Evolutionary conservation across 2,797 vertebrate genomes (phyloP), one percentile per base, ranked within the genome.

Genomic region (Syndactyla subalaris): DNA sequence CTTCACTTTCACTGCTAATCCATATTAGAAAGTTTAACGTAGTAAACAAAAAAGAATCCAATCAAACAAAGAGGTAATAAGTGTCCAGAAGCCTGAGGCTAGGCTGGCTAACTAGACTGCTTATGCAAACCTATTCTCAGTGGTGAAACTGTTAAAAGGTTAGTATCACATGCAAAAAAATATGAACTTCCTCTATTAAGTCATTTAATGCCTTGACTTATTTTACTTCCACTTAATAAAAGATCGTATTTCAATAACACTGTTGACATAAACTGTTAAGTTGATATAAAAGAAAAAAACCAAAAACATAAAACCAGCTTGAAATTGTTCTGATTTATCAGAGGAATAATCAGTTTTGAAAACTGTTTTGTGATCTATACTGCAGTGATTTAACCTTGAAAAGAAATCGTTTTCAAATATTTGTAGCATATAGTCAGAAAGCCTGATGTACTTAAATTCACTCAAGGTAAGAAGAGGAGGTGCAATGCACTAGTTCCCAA

Each of bases 21-120:
- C 34, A 54, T 94, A 87, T 67, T 65, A 90, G 51, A 93, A 90
- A 74, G 30, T 59, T 91, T 85, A 95, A 85, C 36, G 30, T 76
- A 36, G 65, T 92, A 75, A 96, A 94, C 66, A 92, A 86, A 93
- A 61, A 9, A 74, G 90, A 94, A 67, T 66, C 18, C 30, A 86
- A 66, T 74, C 51, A 83, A 74, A 59, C 2, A 71, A 74, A 48
- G 21, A 73, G 16, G 51, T 88, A 84, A 29, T 39, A 55, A 41
- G 21, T 48, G 45, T 55, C 57, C 63, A 45, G 63, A 55, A 89
- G 29, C 41, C 81, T 74, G 52, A 85, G 88, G 39, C 38, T 61
- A 10, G 1, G 6, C n/a, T 74, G 51, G 36, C 43, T 77, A 62
- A 52, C n/a, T 59, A 41, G 51, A 34, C n/a, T 74, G 12, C 27